A percentile compares a stretch with the other conserved stretches of the same genome.
Evolutionary conservation across 2,113 vertebrate genomes (phyloP).

Genomic region (Microtus pennsylvanicus): DNA sequence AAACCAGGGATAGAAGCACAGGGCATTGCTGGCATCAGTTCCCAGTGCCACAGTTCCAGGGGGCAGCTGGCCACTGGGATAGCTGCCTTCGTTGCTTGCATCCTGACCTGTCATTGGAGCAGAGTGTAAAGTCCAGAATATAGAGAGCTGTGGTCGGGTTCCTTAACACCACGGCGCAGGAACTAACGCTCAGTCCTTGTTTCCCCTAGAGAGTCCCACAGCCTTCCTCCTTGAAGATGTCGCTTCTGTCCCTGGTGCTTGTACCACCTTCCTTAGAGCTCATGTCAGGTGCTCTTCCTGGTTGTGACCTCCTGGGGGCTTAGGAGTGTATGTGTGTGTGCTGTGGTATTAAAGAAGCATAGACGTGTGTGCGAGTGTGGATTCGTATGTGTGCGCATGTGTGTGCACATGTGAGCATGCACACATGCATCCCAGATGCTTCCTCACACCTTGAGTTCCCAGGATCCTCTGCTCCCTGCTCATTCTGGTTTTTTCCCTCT

Average conservation of each 20-base stretch:
- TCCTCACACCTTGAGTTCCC: accelerated
- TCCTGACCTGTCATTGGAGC: background rate
- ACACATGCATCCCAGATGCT: no score
- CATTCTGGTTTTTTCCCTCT: background rate
- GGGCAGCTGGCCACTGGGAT: no score
- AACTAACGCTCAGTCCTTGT: accelerated
- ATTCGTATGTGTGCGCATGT: background rate
- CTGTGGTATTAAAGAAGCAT: background rate
- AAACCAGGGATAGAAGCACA: background rate
- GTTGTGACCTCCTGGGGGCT: background rate
- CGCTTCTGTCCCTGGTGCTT: background rate
- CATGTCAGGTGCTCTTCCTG: background rate
- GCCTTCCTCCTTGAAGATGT: background rate
- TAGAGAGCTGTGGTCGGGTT: accelerated
- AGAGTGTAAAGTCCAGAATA: no score
- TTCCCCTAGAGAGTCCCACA: accelerated
- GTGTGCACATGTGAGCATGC: background rate
- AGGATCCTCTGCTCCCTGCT: background rate
- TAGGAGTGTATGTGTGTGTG: no score
- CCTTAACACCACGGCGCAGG: accelerated
- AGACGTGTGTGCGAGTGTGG: background rate
- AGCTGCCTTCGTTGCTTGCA: background rate
- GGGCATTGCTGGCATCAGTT: background rate
- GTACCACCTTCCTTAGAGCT: accelerated
- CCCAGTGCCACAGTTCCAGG: no score